A percentile compares a stretch with the other conserved stretches of the same genome.
Evolutionary conservation across 1,140 invertebrate genomes (phyloP).

Genomic region (Drosophila fuyamai): DNA sequence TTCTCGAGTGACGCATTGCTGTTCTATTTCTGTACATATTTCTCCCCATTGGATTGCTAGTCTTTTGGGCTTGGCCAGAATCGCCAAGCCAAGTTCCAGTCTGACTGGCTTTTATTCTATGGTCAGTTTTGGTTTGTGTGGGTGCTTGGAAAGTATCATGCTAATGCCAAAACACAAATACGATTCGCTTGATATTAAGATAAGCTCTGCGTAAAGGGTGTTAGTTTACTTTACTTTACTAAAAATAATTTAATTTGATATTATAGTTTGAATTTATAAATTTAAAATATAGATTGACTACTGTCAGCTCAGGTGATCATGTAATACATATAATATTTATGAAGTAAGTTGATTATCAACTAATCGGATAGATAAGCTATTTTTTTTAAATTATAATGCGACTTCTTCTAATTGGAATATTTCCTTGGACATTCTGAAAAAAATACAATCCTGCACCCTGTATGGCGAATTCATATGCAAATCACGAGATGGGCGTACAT

Average conservation of each 20-base stretch:
- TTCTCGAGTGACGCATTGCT: conserved; percentile 34
- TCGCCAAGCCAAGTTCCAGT: conserved; percentile 22
- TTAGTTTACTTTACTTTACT: not conserved
- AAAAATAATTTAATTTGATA: not conserved
- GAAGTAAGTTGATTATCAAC: no score
- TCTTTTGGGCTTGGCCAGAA: conserved; percentile 37
- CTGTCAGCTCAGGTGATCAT: no score
- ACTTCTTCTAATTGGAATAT: not conserved
- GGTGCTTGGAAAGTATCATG: conserved; percentile 28
- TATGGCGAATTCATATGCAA: conserved; percentile 17
- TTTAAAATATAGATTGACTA: no score
- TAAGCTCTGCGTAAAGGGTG: conserved; percentile 36
- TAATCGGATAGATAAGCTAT: not conserved
- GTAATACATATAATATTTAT: no score
- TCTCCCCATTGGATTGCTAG: conserved; percentile 21
- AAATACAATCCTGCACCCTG: conserved; percentile 13
- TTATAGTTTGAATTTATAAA: no score
- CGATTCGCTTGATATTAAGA: conserved; percentile 27
- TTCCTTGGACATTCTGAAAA: not conserved
- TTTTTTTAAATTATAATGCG: not conserved
- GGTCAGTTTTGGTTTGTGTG: conserved; percentile 37
- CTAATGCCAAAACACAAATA: conserved; percentile 35
- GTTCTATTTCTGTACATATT: conserved; percentile 6
- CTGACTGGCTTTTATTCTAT: conserved; percentile 26
- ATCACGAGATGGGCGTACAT: conserved; percentile 22